Evolutionary conservation across 2,888 invertebrate genomes (phyloP), one percentile per base, ranked within the genome.

Genomic region (Drosophila siamana): DNA sequence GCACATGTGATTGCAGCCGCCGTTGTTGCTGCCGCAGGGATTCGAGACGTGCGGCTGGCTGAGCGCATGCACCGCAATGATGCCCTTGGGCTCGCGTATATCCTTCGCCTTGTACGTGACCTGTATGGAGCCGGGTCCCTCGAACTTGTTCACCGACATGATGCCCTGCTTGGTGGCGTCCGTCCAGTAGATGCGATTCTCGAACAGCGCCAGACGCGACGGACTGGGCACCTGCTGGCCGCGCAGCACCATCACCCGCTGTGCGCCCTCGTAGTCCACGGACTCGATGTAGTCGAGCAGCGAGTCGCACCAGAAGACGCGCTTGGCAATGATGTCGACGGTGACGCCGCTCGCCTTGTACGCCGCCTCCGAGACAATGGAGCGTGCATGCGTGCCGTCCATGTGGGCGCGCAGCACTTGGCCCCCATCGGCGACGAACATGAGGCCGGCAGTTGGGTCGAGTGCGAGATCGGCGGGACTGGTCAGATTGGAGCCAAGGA

Each of bases 241-340:
- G 64, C 97, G 93, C 2, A 97, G 93, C 0, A 97, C 95, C 91
- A 97, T 94, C 69, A 96, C 95, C 71, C 98, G 93, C 78, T 96
- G 95, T 67, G 95, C 94, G 0, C 98, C 98, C 54, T 97, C 95
- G 92, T 99, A 99, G 91, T 98, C 97, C 0, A 98, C 97, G 0
- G 98, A 97, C 90, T 99, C 98, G 73, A 99, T 98, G 91, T 98
- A 98, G 92, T 99, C 98, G 56, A 99, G 93, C 11, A 98, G 93
- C 0, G 98, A 97, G 91, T 99, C 99, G 88, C 98, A 98, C 98
- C 99, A 99, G 92, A 97, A 99, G 6, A 99, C 95, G 51, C 99
- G 93, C 86, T 96, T 95, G 0, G 96, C 95, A 22, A 98, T 95
- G n/a, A 97, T 95, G 92, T 99, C 99, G 0, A 98, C 95, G 0